Evolutionary conservation across 2,888 invertebrate genomes (phyloP), one percentile per base, ranked within the genome.

Genomic region (Latrodectus elegans): DNA sequence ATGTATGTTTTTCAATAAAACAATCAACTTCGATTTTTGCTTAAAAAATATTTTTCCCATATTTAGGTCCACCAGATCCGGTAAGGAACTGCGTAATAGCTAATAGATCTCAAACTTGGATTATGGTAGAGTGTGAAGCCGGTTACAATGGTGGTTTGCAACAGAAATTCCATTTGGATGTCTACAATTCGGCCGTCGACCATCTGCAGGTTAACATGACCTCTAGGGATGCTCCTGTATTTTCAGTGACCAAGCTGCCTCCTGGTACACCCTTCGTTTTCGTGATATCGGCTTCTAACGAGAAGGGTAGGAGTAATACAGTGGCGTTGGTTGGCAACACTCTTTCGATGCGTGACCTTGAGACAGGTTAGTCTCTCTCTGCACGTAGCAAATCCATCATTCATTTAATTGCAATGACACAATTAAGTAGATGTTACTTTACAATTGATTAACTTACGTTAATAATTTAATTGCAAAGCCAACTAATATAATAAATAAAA

Each of bases 131-230:
- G 89, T 97, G 97, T 92, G 94, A 95, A 14, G 96, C 97, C 92
- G 97, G 97, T 0, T 97, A 97, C 92, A 97, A 97, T 92, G 97
- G 97, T 9, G 97, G 97, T 4, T 94, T 97, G 91, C 95, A 95
- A 1, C 97, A 97, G 92, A 95, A 95, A 4, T 97, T 97, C 92
- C 94, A 96, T 84, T 92, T 97, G 49, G 97, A 97, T 93, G 95
- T 97, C 52, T 94, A 95, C 79, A 91, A 92, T 79, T 89, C 91
- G 4, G 95, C 95, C 90, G 85, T 84, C 1, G 94, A 96, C 94
- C 94, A 92, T 93, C 93, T 96, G 83, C 95, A 94, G 90, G 95
- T 95, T 74, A 97, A 97, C 92, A 94, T 96, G 77, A 95, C 96
- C 79, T 95, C 96, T n/a, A 14, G 8, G 11, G 88, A 89, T 52